Evolutionary conservation across 1,140 invertebrate species (phyloP), one percentile per base, ranked within the genome.

Genomic region (Periplaneta americana): DNA sequence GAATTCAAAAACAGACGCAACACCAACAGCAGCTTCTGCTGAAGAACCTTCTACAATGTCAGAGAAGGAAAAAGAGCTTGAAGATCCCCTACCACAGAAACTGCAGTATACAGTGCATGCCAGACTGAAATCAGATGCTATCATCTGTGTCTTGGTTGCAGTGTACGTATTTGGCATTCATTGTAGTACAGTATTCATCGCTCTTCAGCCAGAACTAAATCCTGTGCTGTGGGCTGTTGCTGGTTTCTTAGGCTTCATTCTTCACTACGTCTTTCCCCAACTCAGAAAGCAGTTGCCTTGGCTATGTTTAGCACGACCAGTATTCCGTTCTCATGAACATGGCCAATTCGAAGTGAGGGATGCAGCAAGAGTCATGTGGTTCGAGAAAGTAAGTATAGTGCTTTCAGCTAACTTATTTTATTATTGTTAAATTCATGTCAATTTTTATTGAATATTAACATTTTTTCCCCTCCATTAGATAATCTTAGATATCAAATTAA

Each of bases 221-320:
- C 93, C 93, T 32, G 88, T 93, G 2, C 87, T 98, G 31, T 96
- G 95, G 91, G 92, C 93, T 83, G 92, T 97, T 81, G 94, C 95
- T 0, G 94, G 93, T 28, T 90, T 92, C 13, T 86, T 98, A 57
- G 98, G 98, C 31, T 94, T 99, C 86, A 84, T 97, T 0, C 89
- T 99, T 0, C 98, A 99, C 87, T 99, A 99, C 87, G 88, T 99
- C 22, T 92, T 97, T 80, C 97, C 97, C 0, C 97, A 99, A 87
- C 90, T 99, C 34, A 90, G 98, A 11, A 98, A 99, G 87, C 98
- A 99, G 87, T 92, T 98, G 85, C 98, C 98, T 0, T 99, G 98
- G 98, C 89, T 98, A 31, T 98, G 98, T 86, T 93, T 99, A 35
- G 94, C 98, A 2, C 92, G 95, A 79, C 98, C 98, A 0, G 90